Evolutionary conservation across 2,113 vertebrate species (phyloP), one percentile per base, ranked within the genome.

Genomic region (Lamprotornis superbus): DNA sequence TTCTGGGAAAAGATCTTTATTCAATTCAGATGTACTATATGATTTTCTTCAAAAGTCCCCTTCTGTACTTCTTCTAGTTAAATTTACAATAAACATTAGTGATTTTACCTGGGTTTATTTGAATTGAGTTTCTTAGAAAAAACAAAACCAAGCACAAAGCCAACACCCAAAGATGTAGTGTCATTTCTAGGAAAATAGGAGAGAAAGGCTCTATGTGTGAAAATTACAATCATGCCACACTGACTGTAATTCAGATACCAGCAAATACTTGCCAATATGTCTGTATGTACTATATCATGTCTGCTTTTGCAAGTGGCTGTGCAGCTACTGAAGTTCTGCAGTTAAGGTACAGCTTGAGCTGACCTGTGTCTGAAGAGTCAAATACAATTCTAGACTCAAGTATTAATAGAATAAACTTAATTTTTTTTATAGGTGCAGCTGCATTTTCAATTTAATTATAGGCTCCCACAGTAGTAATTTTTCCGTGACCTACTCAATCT

Each of bases 391-490:
- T 86, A 96, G 91, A 96, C 96, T 97, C 91, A 95, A 95, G 96
- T 98, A 98, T 98, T 98, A 98, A 98, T 98, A 98, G 98, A 96
- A 91, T 97, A 98, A 98, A 98, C 96, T 98, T 98, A 96, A 97
- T 98, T 98, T 98, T 96, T 12, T 64, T 25, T 93, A 94, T 97
- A 97, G 97, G 93, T 98, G 97, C 98, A 98, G 98, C 98, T 98
- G 97, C 97, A 97, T 98, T 98, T 97, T 98, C 97, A 80, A 97
- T 97, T 98, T 98, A 98, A 98, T 98, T 98, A 98, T 47, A 83
- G 97, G 97, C 98, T 98, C 96, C 96, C 95, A 96, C 97, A 98
- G 97, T 97, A 97, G 97, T 98, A 97, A 98, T 98, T 98, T 98
- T 97, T 98, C 87, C 89, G 70, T 98, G 98, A 98, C 98, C 98